Evolutionary conservation across 2,797 vertebrate species (phyloP).

Genomic region (Clamator glandarius): DNA sequence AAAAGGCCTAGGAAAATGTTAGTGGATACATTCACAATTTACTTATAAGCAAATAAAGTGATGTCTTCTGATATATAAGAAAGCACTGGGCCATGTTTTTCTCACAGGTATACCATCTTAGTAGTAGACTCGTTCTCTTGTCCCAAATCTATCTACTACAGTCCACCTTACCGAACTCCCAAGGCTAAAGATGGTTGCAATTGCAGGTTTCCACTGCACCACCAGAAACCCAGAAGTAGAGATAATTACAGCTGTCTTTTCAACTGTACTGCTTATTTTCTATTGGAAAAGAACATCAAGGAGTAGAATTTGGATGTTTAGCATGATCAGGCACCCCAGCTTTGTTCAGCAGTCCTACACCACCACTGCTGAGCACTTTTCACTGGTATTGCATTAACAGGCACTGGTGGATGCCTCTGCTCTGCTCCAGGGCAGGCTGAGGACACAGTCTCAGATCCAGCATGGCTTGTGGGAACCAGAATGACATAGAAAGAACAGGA

Average conservation of each 20-base stretch:
- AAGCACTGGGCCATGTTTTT: neutral
- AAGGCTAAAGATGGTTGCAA: neutral
- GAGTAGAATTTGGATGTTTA: neutral
- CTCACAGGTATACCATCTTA: neutral
- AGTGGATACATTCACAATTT: neutral
- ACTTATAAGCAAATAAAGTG: neutral
- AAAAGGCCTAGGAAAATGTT: neutral
- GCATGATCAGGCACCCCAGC: neutral
- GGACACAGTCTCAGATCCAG: neutral
- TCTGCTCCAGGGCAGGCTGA: neutral
- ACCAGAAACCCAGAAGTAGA: neutral
- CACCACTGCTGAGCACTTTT: fast-evolving
- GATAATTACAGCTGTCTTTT: neutral
- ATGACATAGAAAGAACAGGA: neutral
- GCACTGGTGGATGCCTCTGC: neutral
- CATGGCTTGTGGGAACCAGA: neutral
- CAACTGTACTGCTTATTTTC: neutral
- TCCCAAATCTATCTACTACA: neutral
- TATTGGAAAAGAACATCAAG: neutral
- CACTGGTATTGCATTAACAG: neutral
- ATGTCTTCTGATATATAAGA: neutral
- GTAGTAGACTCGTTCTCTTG: neutral
- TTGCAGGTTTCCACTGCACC: neutral
- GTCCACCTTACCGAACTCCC: neutral
- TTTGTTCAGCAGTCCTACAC: neutral